A percentile compares a stretch with the other conserved stretches of the same genome.
These are phyloP conservation scores for Heliconius hortense DNA, from an alignment of 2,888 invertebrate genomes.

Conservation along the genomic window DNA sequence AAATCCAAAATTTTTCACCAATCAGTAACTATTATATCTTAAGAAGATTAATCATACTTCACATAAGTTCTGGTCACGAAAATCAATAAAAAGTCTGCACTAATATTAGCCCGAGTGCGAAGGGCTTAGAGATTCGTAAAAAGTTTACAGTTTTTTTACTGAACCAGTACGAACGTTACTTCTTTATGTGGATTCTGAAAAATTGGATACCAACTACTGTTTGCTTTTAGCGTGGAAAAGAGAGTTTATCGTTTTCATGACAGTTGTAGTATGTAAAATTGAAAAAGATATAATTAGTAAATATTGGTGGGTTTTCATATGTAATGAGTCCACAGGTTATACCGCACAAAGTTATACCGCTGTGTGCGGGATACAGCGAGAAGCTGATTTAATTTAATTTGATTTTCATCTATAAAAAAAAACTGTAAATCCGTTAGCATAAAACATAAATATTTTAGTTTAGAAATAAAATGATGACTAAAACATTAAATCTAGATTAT, in stretches of 20 bases:
- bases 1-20: not conserved
- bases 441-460: not conserved
- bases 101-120: conserved; percentile 24
- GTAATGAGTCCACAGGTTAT: too few relatives aligned
- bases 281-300: too few relatives aligned
- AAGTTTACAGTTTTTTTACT: conserved; percentile 20
- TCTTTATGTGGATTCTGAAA: conserved; percentile 20
- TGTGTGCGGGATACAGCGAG: too few relatives aligned
- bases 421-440: not conserved
- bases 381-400: too few relatives aligned
- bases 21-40: conserved; percentile 4
- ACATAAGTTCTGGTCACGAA: not conserved
- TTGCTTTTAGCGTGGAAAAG: conserved; percentile 19
- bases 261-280: not conserved
- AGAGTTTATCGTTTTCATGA: not conserved
- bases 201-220: conserved; percentile 8
- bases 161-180: conserved; percentile 15
- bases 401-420: too few relatives aligned
- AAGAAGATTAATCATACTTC: too few relatives aligned
- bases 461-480: not conserved
- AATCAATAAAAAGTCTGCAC: not conserved
- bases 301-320: too few relatives aligned
- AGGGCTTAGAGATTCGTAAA: conserved; percentile 22
- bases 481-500: not conserved
- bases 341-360: too few relatives aligned